Evolutionary conservation across 2,888 invertebrate species (phyloP), one percentile per base, ranked within the genome.

Genomic region (Tiphia femorata): DNA sequence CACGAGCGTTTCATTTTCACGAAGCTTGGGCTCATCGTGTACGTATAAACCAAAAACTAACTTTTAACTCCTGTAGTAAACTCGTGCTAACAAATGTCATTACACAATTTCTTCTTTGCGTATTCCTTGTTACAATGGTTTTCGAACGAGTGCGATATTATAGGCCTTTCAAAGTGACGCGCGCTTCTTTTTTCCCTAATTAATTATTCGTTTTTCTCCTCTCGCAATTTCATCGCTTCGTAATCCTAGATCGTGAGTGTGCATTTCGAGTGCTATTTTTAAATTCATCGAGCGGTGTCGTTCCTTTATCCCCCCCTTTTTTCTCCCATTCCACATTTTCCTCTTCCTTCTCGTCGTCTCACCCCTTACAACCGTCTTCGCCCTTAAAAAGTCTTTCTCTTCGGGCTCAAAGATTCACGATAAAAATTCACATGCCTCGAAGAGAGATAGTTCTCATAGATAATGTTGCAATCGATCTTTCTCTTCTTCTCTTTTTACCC

Each of bases 21-120:
- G 62, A 70, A 67, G 62, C 67, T 64, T 66, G 63, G 64, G 72
- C 71, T 74, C 73, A 69, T 70, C 73, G 68, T 76, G 67, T 73
- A 72, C 73, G 69, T 63, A 71, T 72, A 75, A 72, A 70, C 70
- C 72, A 75, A 70, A n/a, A 77, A 71, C 73, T 59, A 69, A 70
- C 69, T 64, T 66, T 65, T 65, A 70, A 67, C 67, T 67, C 64
- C 67, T 63, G 54, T 67, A 58, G 64, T 71, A n/a, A 68, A 70
- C 69, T 65, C 73, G 70, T 69, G 67, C 71, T 70, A 76, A 78
- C 76, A 74, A 78, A 76, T n/a, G n/a, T n/a, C 72, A 73, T 73
- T 77, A 75, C 72, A 78, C 65, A 65, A 70, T 56, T 64, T 64
- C 54, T 60, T n/a, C n/a, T n/a, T n/a, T 59, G 70, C 65, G 71